Conservation (phyloP, 2,797 vertebrate species). For the Dryobates pubescens region DNA sequence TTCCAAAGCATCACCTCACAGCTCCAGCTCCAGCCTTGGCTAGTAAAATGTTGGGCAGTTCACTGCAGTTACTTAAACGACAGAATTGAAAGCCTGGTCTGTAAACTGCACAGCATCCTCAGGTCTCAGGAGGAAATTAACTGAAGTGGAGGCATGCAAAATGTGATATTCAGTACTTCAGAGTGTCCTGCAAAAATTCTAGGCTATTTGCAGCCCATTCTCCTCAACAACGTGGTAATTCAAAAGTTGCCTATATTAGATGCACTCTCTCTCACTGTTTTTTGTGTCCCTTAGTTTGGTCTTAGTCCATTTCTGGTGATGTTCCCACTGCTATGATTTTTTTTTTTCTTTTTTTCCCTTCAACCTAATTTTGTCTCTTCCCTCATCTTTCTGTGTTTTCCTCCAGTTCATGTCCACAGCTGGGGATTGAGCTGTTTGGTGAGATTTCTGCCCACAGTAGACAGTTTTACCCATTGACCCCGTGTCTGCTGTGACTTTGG, state of each 20-base stretch:
- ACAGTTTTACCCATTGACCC: neutral
- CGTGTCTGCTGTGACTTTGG: slow-evolving; percentile 43
- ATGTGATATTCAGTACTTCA: neutral
- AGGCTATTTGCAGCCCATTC: neutral
- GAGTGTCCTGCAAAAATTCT: neutral
- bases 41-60: neutral
- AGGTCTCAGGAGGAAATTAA: neutral
- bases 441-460: neutral
- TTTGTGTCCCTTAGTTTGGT: neutral
- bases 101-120: neutral
- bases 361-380: neutral
- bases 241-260: neutral
- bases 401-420: neutral
- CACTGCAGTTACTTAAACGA: neutral
- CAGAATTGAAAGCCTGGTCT: neutral
- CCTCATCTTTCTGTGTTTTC: neutral
- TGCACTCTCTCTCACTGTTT: neutral
- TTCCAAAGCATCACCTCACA: neutral
- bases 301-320: neutral
- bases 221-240: neutral
- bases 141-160: neutral
- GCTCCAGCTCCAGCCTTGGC: neutral
- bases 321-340: neutral
- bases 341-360: neutral
- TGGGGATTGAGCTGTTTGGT: slow-evolving; percentile 31